Conservation (phyloP, 1,140 invertebrate genomes). For the Manduca sexta region DNA sequence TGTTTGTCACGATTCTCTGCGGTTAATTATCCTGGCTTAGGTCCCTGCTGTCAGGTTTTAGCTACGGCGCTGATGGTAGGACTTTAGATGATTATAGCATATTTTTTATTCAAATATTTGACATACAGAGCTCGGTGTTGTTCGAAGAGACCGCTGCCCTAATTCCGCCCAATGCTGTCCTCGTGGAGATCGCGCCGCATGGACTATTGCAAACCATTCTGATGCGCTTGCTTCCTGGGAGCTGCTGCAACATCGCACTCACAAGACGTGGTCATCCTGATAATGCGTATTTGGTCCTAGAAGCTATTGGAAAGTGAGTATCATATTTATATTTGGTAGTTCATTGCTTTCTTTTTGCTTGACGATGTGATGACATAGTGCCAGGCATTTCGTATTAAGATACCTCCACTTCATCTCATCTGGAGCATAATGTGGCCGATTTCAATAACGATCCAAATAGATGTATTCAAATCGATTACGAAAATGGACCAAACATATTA, state of each 20-base stretch:
- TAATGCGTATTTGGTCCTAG: slow-evolving; percentile 78
- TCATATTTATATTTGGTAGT: neutral
- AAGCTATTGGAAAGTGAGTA: slow-evolving; percentile 79
- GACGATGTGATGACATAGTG: neutral
- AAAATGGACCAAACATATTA: no score
- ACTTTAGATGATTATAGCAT: no score
- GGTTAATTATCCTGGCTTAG: neutral
- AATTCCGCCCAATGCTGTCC: slow-evolving; percentile 83
- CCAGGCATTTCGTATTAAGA: neutral
- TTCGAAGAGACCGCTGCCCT: slow-evolving; percentile 86
- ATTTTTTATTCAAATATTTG: no score
- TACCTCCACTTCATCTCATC: neutral
- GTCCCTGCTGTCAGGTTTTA: no score
- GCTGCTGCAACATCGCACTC: slow-evolving; percentile 80
- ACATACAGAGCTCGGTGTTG: slow-evolving; percentile 81
- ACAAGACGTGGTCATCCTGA: slow-evolving; percentile 82
- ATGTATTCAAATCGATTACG: no score
- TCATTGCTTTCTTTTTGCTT: neutral
- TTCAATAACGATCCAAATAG: no score
- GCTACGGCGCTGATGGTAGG: no score
- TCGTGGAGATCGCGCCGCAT: slow-evolving; percentile 86
- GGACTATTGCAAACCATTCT: slow-evolving; percentile 81
- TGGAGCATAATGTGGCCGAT: neutral
- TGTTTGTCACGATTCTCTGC: no score
- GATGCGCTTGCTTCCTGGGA: slow-evolving; percentile 65